Percentiles rank a stretch among this genome's conserved stretches.
Conservation (phyloP, 2,113 vertebrate genomes). For the Lepus europaeus region DNA sequence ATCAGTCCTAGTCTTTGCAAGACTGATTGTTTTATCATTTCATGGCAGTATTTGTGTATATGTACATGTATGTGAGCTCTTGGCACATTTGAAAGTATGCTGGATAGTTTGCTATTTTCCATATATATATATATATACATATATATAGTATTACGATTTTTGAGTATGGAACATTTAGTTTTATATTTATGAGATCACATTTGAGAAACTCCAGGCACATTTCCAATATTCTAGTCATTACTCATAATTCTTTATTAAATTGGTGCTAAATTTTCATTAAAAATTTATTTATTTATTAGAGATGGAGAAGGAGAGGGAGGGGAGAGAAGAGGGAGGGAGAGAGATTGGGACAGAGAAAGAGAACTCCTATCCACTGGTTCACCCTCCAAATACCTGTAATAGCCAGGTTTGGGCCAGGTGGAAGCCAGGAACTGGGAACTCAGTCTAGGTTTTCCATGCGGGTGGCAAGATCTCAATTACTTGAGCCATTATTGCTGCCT, state of each 20-base stretch:
- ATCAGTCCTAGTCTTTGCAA: slow-evolving; percentile 9
- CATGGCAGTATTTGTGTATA: not conserved
- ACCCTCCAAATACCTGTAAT: too few species aligned
- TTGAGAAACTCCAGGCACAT: not conserved
- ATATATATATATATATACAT: not conserved
- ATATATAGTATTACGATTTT: not conserved
- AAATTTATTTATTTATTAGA: too few species aligned
- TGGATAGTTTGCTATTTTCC: slow-evolving; percentile 18
- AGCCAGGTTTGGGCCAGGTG: too few species aligned
- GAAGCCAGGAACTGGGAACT: too few species aligned
- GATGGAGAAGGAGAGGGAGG: too few species aligned
- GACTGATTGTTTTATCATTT: slow-evolving; percentile 17
- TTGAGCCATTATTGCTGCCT: too few species aligned
- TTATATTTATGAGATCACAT: not conserved
- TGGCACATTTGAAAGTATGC: not conserved
- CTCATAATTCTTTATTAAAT: not conserved
- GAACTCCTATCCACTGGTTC: too few species aligned
- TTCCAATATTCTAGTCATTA: not conserved
- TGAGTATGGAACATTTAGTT: slow-evolving; percentile 1
- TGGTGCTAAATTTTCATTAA: slow-evolving; percentile 28
- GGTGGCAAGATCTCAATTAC: too few species aligned
- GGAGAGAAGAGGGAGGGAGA: too few species aligned
- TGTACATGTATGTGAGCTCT: not conserved
- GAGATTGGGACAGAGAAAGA: too few species aligned
- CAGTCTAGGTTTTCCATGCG: too few species aligned